Evolutionary conservation across 1,140 invertebrate species (phyloP), one percentile per base, ranked within the genome.

Genomic region (Colletes latitarsis): DNA sequence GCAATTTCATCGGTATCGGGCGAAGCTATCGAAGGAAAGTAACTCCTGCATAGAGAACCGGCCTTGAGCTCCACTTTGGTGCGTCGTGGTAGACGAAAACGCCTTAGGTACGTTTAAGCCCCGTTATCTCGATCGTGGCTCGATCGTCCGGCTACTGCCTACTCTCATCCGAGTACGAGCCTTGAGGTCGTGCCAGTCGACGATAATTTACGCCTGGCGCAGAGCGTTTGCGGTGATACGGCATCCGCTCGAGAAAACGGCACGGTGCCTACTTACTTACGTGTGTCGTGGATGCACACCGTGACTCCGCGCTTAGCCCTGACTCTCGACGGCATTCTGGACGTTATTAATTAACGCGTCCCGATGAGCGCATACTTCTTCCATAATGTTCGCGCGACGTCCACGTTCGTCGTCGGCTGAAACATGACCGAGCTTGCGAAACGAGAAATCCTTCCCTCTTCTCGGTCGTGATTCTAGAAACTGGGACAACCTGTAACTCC

Each of bases 61-160:
- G 77, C 84, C 82, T 78, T 82, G 86, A 82, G 78, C 67, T 68
- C 71, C 77, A 82, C 78, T 86, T 79, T 60, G 60, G 68, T 17
- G 53, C 71, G 62, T 76, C 53, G 58, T 68, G 73, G 82, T 74
- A 67, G 77, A 86, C 74, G 79, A 79, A 30, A 82, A 76, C 66
- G 84, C 62, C 72, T 77, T 82, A 74, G 64, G 82, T 84, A 86
- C 80, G 64, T 80, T 84, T 62, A 86, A 87, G 82, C 71, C 72
- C 82, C 85, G 85, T 88, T 88, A 88, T 88, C 86, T 87, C 73
- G 82, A 86, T 86, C 85, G 75, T 58, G 71, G 67, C 71, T 68
- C 80, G 75, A 85, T 73, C 84, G 74, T 75, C 60, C 64, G n/a
- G 66, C 79, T 77, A 70, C 84, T 74, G 60, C 83, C 75, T 85